phyloP scores from a whole-genome alignment of 2,113 vertebrate species.

The Arizona elegans region DNA sequence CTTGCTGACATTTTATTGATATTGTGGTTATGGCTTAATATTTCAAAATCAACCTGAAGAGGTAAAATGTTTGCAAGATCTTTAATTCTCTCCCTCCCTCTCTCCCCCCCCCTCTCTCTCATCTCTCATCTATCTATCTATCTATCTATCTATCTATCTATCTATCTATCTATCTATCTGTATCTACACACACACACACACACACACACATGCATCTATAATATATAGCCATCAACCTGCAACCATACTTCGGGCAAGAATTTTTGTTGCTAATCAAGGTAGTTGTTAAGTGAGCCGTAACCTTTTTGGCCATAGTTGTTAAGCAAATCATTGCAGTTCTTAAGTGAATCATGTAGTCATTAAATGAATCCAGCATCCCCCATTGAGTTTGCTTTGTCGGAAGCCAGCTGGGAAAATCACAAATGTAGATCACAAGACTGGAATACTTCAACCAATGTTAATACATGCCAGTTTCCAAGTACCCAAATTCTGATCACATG shows the following conservation, averaged over 20 bases:
- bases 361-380: background rate
- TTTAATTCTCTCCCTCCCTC: background rate
- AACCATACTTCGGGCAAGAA: background rate
- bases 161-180: too few species aligned
- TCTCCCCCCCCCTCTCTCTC: fast-evolving
- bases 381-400: background rate
- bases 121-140: too few species aligned
- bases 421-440: background rate
- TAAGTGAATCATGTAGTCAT: background rate
- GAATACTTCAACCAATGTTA: background rate
- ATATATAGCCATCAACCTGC: background rate
- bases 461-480: background rate
- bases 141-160: too few species aligned
- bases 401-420: background rate
- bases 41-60: background rate
- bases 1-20: background rate
- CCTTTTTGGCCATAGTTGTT: background rate
- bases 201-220: too few species aligned
- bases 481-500: background rate
- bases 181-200: too few species aligned
- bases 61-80: background rate
- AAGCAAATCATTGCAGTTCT: background rate
- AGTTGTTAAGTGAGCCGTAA: background rate
- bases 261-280: background rate
- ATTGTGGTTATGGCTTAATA: background rate